Conservation (phyloP, 2,888 invertebrate species). For the Polyommatus iphigenia region DNA sequence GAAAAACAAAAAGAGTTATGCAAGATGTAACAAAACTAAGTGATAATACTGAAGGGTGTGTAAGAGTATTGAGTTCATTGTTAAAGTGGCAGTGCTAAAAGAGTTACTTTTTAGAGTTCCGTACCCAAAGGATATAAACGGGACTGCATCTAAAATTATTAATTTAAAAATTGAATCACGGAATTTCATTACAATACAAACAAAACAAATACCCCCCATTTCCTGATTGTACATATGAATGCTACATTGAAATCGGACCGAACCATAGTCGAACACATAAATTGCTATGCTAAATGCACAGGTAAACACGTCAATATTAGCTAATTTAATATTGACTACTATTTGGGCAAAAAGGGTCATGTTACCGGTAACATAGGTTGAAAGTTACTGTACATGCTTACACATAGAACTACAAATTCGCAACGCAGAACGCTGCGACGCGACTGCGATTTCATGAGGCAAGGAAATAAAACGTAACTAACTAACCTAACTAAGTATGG, state of each 20-base stretch:
- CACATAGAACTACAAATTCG: neutral
- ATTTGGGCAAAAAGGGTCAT: slow-evolving; percentile 17
- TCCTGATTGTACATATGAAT: neutral
- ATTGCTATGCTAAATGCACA: neutral
- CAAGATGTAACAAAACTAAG: too few relatives aligned
- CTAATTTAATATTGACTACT: slow-evolving; percentile 11
- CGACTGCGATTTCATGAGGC: neutral
- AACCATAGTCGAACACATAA: neutral
- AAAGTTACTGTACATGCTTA: neutral
- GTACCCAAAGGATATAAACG: too few relatives aligned
- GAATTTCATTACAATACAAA: neutral
- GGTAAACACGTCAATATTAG: neutral
- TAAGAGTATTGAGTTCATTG: too few relatives aligned
- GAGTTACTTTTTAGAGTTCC: neutral
- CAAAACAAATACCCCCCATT: neutral
- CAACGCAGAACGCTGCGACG: neutral
- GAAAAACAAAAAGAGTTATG: too few relatives aligned
- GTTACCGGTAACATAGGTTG: slow-evolving; percentile 1
- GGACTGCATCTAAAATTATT: too few relatives aligned
- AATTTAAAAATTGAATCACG: neutral
- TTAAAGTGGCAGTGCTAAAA: neutral
- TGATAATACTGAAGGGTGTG: too few relatives aligned
- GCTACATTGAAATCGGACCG: neutral
- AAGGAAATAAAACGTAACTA: neutral
- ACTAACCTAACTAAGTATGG: neutral